Evolutionary conservation across 2,888 invertebrate species (phyloP), one percentile per base, ranked within the genome.

Genomic region (Ochropleura leucogaster): DNA sequence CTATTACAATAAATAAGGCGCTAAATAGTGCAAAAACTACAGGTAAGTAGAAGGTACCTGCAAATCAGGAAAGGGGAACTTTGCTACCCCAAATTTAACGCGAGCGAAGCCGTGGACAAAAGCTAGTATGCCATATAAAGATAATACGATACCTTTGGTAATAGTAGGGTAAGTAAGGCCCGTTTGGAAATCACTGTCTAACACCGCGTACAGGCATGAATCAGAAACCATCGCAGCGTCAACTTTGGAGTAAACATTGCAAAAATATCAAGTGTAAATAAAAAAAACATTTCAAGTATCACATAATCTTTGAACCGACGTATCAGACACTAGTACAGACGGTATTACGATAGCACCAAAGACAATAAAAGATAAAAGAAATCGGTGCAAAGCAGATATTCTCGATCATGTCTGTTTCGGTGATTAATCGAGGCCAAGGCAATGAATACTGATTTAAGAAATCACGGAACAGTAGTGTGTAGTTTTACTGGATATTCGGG

Each of bases 401-500:
- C 83, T 85, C 73, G 64, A 71, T 60, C 10, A 47, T 59, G 47
- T 67, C 47, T n/a, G 60, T 68, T 74, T 70, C 68, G 78, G 42
- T 71, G 42, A 49, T 30, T n/a, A 55, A 85, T 75, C 53, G 79
- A 74, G 83, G 86, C 71, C 84, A 83, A 72, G 79, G 73, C 55
- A 57, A 40, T 55, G 62, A 60, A 72, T n/a, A 67, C 30, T 12
- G 51, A 14, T 47, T 47, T 18, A 30, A 10, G 10, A 60, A 62
- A 62, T n/a, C 30, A 10, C 44, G 47, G 18, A 30, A 63, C 40
- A 57, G 42, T 55, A 20, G 18, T 30, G n/a, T 57, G 57, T 44
- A 66, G 14, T 47, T 68, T 51, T 47, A 42, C 0, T 18, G 16
- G 44, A 30, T 7, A 49, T 3, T 51, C 30, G 8, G 44, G 20